Percentiles rank a stretch among this genome's conserved stretches.
Evolutionary conservation across 2,888 invertebrate genomes (phyloP).

Genomic region (Andrena bicolor): DNA sequence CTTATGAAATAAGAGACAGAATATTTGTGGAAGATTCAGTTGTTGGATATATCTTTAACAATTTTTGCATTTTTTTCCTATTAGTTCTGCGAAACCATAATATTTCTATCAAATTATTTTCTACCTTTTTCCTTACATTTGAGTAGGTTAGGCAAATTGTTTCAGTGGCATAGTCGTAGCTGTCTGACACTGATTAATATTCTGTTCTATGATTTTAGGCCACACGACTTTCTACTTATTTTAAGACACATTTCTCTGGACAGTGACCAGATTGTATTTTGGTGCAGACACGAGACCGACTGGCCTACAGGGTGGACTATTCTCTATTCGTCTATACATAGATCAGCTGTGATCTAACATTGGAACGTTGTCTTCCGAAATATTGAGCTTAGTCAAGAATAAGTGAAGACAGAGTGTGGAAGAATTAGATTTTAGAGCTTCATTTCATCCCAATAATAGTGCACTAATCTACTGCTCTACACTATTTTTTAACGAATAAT

Average conservation of each 20-base stretch:
- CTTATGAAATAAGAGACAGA: too few species aligned
- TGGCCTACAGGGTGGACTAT: constrained; percentile 69
- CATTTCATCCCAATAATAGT: neutral
- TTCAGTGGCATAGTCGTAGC: neutral
- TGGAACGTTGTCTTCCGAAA: constrained; percentile 38
- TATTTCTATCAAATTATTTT: too few species aligned
- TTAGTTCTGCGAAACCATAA: too few species aligned
- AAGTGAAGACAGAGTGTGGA: neutral
- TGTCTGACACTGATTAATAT: constrained; percentile 1
- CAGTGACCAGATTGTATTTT: constrained; percentile 65
- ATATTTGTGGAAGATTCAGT: too few species aligned
- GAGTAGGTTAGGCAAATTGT: too few species aligned
- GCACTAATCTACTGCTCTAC: neutral
- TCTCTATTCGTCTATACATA: constrained; percentile 77
- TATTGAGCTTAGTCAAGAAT: neutral
- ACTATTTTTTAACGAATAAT: too few species aligned
- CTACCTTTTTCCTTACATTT: too few species aligned
- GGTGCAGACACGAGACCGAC: constrained; percentile 65
- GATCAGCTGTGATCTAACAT: constrained; percentile 54
- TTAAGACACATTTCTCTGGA: constrained; percentile 50
- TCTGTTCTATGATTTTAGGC: constrained; percentile 9
- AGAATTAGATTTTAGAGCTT: neutral
- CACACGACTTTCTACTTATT: constrained; percentile 50
- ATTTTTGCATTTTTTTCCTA: neutral
- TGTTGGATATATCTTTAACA: neutral